A percentile compares a stretch with the other conserved stretches of the same genome.
Conservation (phyloP, 2,888 invertebrate species). For the Cerastoderma edule region DNA sequence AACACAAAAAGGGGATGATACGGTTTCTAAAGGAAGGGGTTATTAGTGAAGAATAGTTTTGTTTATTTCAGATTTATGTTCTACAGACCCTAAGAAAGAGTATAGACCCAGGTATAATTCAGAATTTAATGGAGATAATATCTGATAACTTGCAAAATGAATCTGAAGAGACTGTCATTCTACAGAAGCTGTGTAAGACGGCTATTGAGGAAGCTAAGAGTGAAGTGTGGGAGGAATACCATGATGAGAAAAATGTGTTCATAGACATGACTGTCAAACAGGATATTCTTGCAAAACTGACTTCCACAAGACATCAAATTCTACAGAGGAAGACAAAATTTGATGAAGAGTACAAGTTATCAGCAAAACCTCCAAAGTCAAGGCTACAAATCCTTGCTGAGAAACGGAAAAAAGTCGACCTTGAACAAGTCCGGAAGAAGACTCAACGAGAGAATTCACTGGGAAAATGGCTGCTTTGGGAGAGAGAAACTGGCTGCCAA, state of each 20-base stretch:
- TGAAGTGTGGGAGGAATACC: conserved; percentile 44
- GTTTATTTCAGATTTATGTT: conserved; percentile 20
- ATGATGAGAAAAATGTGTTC: conserved; percentile 28
- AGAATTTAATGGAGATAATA: background rate
- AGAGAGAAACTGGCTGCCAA: background rate
- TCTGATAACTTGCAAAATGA: conserved; percentile 11
- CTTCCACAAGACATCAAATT: conserved; percentile 9
- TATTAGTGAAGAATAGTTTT: no score
- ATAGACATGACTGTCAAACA: conserved; percentile 36
- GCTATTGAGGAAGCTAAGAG: conserved; percentile 32
- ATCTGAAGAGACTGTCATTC: conserved; percentile 6
- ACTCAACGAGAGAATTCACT: conserved; percentile 8
- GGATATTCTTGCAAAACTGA: conserved; percentile 25
- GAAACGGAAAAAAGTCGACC: conserved; percentile 21
- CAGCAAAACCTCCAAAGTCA: conserved; percentile 47
- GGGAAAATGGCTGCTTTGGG: background rate
- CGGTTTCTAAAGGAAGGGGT: no score
- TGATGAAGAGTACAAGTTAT: conserved; percentile 29
- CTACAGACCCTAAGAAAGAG: background rate
- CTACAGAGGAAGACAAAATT: conserved; percentile 32
- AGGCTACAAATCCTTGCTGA: conserved; percentile 44
- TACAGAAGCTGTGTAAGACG: conserved; percentile 31
- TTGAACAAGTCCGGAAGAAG: background rate
- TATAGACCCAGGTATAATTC: background rate
- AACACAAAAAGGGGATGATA: no score